Conservation (phyloP, 2,797 vertebrate species). For the Austrolebias charrua region DNA sequence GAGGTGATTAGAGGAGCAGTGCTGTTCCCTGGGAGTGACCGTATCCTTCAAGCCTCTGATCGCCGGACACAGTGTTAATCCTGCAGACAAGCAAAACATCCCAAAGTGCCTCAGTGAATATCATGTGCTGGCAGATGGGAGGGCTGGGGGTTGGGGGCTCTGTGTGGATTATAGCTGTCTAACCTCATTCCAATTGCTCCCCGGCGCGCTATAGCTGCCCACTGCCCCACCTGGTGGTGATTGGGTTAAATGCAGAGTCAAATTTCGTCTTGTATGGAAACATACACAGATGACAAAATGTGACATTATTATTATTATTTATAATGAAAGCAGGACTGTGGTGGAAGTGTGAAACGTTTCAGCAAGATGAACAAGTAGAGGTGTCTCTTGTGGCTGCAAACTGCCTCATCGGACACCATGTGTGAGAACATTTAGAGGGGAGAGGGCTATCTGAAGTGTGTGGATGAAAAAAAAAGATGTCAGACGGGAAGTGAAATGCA, state of each 20-base stretch:
- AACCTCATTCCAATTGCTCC: no score
- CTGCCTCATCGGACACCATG: conserved; percentile 46
- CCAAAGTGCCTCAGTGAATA: conserved; percentile 22
- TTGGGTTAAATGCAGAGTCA: no score
- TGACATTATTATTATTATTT: no score
- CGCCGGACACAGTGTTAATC: background rate
- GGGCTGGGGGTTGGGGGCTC: conserved; percentile 5
- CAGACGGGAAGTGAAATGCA: conserved; percentile 2
- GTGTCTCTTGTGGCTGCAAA: conserved; percentile 35
- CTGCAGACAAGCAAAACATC: conserved; percentile 16
- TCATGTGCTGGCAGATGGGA: no score
- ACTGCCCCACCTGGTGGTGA: no score
- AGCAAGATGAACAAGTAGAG: conserved; percentile 63
- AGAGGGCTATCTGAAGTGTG: conserved; percentile 2
- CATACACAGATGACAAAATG: no score
- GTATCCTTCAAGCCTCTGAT: conserved; percentile 88
- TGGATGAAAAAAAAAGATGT: no score
- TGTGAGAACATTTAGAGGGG: conserved; percentile 55
- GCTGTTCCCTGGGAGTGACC: conserved; percentile 97
- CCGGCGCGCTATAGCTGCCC: no score
- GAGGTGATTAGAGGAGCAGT: conserved; percentile 98
- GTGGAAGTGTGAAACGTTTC: conserved; percentile 47
- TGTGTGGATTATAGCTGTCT: conserved; percentile 39
- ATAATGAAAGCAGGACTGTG: conserved; percentile 52
- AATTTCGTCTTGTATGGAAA: no score